Base-by-base conservation (phyloP, 2,113 vertebrate species). In the Bubo scandiacus region DNA sequence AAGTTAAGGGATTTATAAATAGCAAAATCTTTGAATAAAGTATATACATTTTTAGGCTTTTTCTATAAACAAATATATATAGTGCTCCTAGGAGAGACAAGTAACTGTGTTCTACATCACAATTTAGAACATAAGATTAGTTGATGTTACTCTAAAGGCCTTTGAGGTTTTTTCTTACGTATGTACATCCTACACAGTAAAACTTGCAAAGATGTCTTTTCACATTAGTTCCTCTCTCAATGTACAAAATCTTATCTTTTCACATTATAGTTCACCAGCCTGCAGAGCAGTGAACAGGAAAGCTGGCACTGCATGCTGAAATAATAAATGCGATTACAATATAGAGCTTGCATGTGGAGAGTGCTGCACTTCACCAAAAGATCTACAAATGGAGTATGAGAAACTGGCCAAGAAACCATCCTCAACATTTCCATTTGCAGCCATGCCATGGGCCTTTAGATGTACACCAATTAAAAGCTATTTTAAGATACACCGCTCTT, bases 1-100 rank as follows among this genome's bases (percentile, higher is more conserved):
- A 97, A 96, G 93, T 97, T 96, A 96, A 95, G 95, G 97, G 88
- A 96, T 95, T 98, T 97, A 98, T 98, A 98, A 98, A 98, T 98
- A 98, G 96, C 95, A 98, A 98, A 98, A 97, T 97, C 84, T 98
- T 90, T 95, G 97, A 98, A 98, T 97, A 97, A 98, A 98, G 97
- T 98, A 98, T 98, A 97, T 98, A 98, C 98, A 98, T 92, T 97
- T 97, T 97, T 93, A 96, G 96, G 94, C 92, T 96, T 97, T 96
- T 96, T 94, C 96, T 98, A 98, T 97, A 95, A 98, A 98, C 97
- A 98, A 97, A 98, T 97, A 98, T 91, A 98, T 97, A 98, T 93
- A 98, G 97, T 98, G 95, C 98, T 98, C 94, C 94, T 97, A 97
- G 66, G 77, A 97, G 95, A 98, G 96, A 97, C 80, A 96, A 93